Evolutionary conservation across 2,888 invertebrate genomes (phyloP).

Genomic region (Heliconius ethilla): DNA sequence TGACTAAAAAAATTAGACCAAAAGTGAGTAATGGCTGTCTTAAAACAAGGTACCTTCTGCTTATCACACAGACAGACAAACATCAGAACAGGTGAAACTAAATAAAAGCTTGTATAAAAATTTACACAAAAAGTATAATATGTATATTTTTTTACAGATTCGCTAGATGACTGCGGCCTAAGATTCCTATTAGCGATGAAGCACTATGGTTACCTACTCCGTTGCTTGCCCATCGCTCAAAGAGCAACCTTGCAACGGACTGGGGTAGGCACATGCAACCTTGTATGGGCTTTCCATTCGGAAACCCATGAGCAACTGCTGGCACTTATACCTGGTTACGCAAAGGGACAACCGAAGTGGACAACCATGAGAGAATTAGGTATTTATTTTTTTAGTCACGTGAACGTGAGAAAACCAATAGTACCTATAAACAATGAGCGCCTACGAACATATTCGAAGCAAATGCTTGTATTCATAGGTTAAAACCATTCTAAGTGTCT

Average conservation of each 20-base stretch:
- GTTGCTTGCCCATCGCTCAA: conserved; percentile 95
- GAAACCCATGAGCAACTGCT: conserved; percentile 98
- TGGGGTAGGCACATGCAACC: conserved; percentile 93
- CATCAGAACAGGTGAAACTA: too few relatives aligned
- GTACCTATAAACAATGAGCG: too few relatives aligned
- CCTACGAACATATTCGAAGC: too few relatives aligned
- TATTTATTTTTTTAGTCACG: conserved; percentile 30
- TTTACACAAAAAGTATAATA: background rate
- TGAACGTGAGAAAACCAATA: too few relatives aligned
- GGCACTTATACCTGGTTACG: conserved; percentile 92
- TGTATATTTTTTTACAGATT: conserved; percentile 76
- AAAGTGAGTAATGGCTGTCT: background rate
- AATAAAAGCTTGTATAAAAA: too few relatives aligned
- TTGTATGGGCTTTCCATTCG: conserved; percentile 99
- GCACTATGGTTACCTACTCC: conserved; percentile 96
- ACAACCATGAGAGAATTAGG: conserved; percentile 93
- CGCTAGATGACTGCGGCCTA: conserved; percentile 98
- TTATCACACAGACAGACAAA: background rate
- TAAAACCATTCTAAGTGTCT: too few relatives aligned
- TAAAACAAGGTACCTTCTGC: background rate
- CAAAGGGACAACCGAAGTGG: conserved; percentile 94
- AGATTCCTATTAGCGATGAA: conserved; percentile 98
- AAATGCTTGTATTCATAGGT: too few relatives aligned
- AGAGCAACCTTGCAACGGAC: conserved; percentile 92
- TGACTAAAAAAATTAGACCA: background rate